Conservation (phyloP, 37 sponge, comb jelly and placozoan species). For the Cliona cf. orientalis region DNA sequence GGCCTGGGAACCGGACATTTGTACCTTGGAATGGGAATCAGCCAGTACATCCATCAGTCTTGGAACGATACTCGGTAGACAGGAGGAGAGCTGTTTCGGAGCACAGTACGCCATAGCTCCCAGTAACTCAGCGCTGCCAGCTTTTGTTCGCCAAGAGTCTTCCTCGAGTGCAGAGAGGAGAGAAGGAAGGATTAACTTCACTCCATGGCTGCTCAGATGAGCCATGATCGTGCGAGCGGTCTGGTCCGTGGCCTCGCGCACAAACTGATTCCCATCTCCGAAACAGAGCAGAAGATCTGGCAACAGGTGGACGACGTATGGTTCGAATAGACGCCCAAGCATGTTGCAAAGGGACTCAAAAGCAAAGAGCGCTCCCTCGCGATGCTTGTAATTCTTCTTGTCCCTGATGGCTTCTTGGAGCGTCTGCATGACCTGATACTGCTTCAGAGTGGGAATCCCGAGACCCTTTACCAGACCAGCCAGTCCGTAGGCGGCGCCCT, state of each 20-base stretch:
- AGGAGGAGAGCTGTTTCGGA: conserved; percentile 98
- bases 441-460: conserved; percentile 93
- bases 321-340: conserved; percentile 97
- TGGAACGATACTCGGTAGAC: conserved; percentile 96
- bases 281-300: conserved; percentile 94
- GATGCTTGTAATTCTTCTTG: conserved; percentile 94
- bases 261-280: conserved; percentile 98
- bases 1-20: conserved; percentile 85
- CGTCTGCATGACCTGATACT: conserved; percentile 75
- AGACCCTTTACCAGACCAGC: conserved; percentile 98
- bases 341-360: conserved; percentile 90
- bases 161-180: conserved; percentile 93
- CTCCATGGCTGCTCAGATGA: conserved; percentile 96
- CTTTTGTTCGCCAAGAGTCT: conserved; percentile 99
- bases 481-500: conserved; percentile 98
- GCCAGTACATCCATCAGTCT: conserved; percentile 87
- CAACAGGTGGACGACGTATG: conserved; percentile 93
- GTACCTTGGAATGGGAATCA: conserved; percentile 99
- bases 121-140: conserved; percentile 95
- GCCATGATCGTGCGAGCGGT: conserved; percentile 95
- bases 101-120: conserved; percentile 99
- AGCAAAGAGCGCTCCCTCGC: conserved; percentile 96
- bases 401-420: conserved; percentile 88
- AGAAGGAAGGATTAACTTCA: conserved; percentile 96
- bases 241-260: conserved; percentile 93